Base-by-base conservation (phyloP, 1,140 invertebrate genomes). In the Drosophila orena region DNA sequence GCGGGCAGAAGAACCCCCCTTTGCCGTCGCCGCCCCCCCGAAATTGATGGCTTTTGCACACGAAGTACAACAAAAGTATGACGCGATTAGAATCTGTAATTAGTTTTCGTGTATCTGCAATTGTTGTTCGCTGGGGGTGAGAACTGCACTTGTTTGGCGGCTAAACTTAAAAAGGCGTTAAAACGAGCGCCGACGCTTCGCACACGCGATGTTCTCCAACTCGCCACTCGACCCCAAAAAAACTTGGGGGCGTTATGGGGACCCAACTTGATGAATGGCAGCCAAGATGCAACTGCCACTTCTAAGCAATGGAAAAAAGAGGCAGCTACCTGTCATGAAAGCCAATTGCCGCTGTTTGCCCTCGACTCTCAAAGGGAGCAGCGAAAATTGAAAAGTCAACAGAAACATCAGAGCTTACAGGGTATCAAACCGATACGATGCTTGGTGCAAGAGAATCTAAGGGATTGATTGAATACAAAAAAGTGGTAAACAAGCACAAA, bases 71-170 rank as follows among this genome's bases (percentile, higher is more conserved):
- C 54, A 68, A 81, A 61, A 74, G 76, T 90, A 86, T 88, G 89
- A 90, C 86, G 81, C 88, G 86, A 90, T 90, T 90, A 90, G 86
- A 90, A 90, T 90, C 86, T 90, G 79, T 90, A 90, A 90, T 90
- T 90, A 90, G 88, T 90, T 90, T 90, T 90, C 85, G 85, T 89
- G 85, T 90, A 90, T 86, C 86, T 86, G 78, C 78, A 90, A 86
- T 90, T 90, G 86, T 89, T 88, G 73, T 66, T 71, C 64, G 46
- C 30, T 59, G 59, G 43, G 62, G 70, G 60, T 81, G 86, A 70
- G 86, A 90, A 86, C 75, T 90, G 86, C 81, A 86, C 88, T 89
- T 89, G 85, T 79, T 90, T 78, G 85, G 80, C 84, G 85, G 85
- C 79, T 70, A 77, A 90, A 86, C 88, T 79, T 90, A 90, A 90